A percentile compares a stretch with the other conserved stretches of the same genome.
Conservation (phyloP, 1,140 invertebrate species). For the Chironomus striatipennis region DNA sequence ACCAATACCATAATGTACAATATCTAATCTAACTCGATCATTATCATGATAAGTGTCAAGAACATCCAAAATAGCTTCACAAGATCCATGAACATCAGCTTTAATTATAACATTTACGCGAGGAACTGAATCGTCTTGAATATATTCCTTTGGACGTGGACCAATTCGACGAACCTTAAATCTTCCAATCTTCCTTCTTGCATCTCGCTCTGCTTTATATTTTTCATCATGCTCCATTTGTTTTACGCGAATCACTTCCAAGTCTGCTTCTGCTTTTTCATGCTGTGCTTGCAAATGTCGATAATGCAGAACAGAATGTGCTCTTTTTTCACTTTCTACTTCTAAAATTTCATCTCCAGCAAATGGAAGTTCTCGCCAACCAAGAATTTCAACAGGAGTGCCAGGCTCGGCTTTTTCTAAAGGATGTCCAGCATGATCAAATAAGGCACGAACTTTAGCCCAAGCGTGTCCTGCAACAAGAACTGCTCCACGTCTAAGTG, state of each 20-base stretch:
- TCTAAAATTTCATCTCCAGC: conserved; percentile 82
- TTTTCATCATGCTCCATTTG: conserved; percentile 54
- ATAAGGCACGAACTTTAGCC: conserved; percentile 80
- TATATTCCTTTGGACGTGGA: conserved; percentile 45
- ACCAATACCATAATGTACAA: conserved; percentile 88
- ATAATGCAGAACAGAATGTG: conserved; percentile 57
- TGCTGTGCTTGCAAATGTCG: conserved; percentile 48
- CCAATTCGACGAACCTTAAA: conserved; percentile 42
- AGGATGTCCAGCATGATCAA: conserved; percentile 63
- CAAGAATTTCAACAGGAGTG: conserved; percentile 80
- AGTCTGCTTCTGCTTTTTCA: conserved; percentile 55
- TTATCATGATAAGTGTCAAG: conserved; percentile 77
- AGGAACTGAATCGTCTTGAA: conserved; percentile 40
- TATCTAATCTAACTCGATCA: conserved; percentile 65
- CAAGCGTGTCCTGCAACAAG: conserved; percentile 75
- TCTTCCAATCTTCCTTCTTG: conserved; percentile 49
- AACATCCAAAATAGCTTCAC: conserved; percentile 90
- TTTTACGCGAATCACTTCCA: conserved; percentile 55
- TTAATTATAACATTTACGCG: conserved; percentile 53
- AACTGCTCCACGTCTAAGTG: conserved; percentile 67
- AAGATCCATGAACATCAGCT: conserved; percentile 78
- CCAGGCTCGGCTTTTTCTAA: conserved; percentile 60
- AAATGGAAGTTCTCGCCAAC: conserved; percentile 78
- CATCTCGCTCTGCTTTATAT: conserved; percentile 57
- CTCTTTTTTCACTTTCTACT: conserved; percentile 67